Evolutionary conservation across 92 coral and sea anemone species (phyloP), one percentile per base, ranked within the genome.

Genomic region (Phenganax marumi): DNA sequence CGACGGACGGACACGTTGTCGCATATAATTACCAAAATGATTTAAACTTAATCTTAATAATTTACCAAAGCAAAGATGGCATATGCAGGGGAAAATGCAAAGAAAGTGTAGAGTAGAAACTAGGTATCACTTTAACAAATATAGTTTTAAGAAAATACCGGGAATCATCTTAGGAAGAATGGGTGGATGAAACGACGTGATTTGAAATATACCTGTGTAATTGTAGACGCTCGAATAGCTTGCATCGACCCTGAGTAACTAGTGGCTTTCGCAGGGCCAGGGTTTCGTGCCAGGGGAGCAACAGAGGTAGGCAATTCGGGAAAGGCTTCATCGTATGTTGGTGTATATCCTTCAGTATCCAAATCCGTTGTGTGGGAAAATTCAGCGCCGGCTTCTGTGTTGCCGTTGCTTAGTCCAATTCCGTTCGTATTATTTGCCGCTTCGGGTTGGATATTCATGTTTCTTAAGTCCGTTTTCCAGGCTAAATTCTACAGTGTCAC

Each of bases 401-500:
- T 73, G n/a, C 87, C 99, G 73, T 78, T 78, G 58, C 56, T 47
- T 53, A 78, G 14, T 16, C 24, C 26, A n/a, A 78, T 50, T 16
- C 83, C 83, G 83, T 78, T 78, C 73, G 49, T 47, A 65, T 61
- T 60, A 25, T 61, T 65, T 62, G 23, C 39, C 22, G 21, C 77
- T 17, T 52, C 60, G 73, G 71, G 55, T 78, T 78, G 83, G 83
- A 62, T 78, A 78, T 78, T 78, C 83, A 78, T 78, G n/a, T n/a
- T 62, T 63, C 72, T 12, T 52, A 25, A 61, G 97, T 96, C 99
- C 99, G 90, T 96, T 49, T 51, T 89, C 99, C 99, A 97, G 96
- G 93, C 99, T 90, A 94, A 25, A 92, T 87, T 96, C 99, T 91
- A 87, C 99, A 96, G 99, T 89, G 90, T 91, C 99, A 96, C 99